phyloP scores from a whole-genome alignment of 2,113 vertebrate species.

The Atrichornis clamosus region DNA sequence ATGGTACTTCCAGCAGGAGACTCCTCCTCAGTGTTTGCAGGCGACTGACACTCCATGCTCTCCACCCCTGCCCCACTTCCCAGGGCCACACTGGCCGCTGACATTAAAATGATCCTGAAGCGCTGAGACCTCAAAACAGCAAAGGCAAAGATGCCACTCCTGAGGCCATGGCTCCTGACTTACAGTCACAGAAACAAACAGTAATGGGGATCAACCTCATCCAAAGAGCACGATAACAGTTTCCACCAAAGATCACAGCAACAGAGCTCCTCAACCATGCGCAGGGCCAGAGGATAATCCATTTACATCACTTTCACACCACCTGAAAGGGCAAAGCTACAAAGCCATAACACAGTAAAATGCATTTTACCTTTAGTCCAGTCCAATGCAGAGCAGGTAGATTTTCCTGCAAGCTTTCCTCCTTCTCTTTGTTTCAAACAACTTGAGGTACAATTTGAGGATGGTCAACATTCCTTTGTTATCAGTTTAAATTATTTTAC shows the following conservation, averaged over 20 bases:
- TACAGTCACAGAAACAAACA: background rate
- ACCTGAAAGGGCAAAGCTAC: background rate
- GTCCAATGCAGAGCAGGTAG: background rate
- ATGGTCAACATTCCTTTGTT: background rate
- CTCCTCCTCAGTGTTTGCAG: accelerated
- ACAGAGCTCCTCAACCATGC: background rate
- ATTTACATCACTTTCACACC: background rate
- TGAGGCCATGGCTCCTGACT: background rate
- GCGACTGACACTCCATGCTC: accelerated
- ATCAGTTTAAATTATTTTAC: background rate
- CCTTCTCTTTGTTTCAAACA: background rate
- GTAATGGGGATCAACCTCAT: background rate
- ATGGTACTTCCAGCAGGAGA: background rate
- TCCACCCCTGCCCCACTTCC: background rate
- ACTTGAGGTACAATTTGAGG: background rate
- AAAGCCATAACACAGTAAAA: background rate
- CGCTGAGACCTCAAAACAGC: accelerated
- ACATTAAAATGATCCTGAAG: background rate
- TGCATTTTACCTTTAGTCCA: background rate
- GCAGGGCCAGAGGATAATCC: background rate
- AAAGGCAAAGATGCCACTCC: background rate
- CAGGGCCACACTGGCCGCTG: accelerated
- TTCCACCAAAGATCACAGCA: background rate
- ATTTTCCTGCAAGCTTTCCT: background rate
- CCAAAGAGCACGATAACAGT: background rate